Base-by-base conservation (phyloP, 2,888 invertebrate genomes). In the Barypeithes pellucidus region DNA sequence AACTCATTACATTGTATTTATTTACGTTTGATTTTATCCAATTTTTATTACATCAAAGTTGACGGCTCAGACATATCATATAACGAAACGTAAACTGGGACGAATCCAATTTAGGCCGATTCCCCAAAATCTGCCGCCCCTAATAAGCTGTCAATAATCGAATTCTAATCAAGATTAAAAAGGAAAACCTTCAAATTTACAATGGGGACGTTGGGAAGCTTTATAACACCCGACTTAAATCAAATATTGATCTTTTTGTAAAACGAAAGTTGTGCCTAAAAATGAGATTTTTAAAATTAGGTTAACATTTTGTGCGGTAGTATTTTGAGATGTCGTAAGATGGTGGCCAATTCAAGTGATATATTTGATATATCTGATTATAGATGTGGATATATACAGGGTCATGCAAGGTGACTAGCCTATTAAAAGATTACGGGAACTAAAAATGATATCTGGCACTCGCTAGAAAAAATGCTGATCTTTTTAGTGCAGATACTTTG, bases 161-260 rank as follows among this genome's bases (percentile, higher is more conserved):
- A 54, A 29, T 54, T 7, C 14, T 54, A 54, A 54, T 54, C 52
- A 54, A 24, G 52, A 54, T 54, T 54, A 54, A 29, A 52, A 54
- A 29, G 20, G 52, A 14, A 54, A 54, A 29, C 52, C 52, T 54
- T 54, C 52, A 54, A 54, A 54, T 54, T 54, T 54, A 29, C 29
- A 54, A 54, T 29, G 16, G 29, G n/a, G 12, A 29, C 52, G 29
- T 54, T 54, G 8, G 29, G 52, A 54, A 54, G 52, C 52, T 24
- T 54, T 54, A 54, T 29, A 54, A 54, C 29, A 24, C 14, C 14
- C 52, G 14, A 9, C 52, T 54, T 54, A 54, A 54, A 54, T 54
- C 52, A 54, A 54, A 54, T 54, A 54, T 54, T 54, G 52, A 54
- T 54, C 52, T 54, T 54, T 54, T 54, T 54, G 52, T 29, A 8